Evolutionary conservation across 1,140 invertebrate species (phyloP), one percentile per base, ranked within the genome.

Genomic region (Drosophila cardini): DNA sequence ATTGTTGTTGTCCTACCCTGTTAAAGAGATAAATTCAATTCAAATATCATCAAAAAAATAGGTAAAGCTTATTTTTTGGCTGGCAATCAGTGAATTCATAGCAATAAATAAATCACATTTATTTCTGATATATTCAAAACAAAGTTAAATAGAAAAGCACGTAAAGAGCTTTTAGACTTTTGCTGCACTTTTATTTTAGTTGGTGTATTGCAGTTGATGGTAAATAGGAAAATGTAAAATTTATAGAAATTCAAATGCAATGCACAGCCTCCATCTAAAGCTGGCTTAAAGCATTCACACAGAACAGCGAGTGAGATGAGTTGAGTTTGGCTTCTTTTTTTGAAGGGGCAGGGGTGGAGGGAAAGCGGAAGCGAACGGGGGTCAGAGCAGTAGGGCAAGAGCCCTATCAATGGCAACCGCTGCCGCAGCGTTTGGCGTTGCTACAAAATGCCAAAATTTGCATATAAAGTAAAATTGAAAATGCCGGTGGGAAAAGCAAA

Each of bases 401-500:
- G 76, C 9, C 15, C 78, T 87, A 87, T 87, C 83, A 86, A 87
- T 86, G 79, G 78, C 82, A 87, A 38, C 30, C 52, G 34, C 30
- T 58, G 69, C 55, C 36, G 48, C 48, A 65, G 32, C 69, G n/a
- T 63, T 58, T 58, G 30, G 62, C 55, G 32, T 71, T 75, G 82
- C 82, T 80, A 83, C 81, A 85, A 85, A 86, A 86, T 86, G 83
- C 83, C 83, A 87, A 87, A 87, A 87, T 87, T 87, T 87, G 83
- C 83, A 87, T 87, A 87, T 87, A 87, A 89, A 87, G 84, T 87
- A 89, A 87, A 87, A 87, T 87, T 87, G 82, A 86, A 86, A 86
- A 86, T 87, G 82, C 83, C 79, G 78, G 68, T 81, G 83, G 78
- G 64, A 73, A 75, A 65, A 53, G 67, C 53, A 32, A 57, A 43